Conservation (phyloP, 2,888 invertebrate species). For the Tipula vernalis region DNA sequence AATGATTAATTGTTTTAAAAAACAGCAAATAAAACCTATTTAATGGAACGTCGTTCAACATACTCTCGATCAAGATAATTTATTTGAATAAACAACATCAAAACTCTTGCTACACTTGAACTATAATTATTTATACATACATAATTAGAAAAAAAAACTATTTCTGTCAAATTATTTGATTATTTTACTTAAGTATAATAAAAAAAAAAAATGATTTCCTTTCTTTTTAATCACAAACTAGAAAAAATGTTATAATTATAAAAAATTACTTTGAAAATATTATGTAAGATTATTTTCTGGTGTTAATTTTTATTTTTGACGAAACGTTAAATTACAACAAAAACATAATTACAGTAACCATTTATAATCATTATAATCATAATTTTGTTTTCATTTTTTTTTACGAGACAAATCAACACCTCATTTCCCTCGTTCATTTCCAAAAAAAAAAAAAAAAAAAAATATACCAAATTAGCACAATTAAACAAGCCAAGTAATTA, state of each 20-base stretch:
- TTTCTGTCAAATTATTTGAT: neutral
- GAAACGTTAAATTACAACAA: constrained; percentile 4
- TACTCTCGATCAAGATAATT: neutral
- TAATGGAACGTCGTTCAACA: neutral
- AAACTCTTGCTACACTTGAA: neutral
- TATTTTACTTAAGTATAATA: neutral
- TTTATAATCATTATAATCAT: neutral
- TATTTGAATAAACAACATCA: neutral
- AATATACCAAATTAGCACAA: neutral
- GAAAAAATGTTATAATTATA: neutral
- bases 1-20: too few species aligned
- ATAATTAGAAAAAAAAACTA: neutral
- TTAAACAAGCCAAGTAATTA: neutral
- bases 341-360: neutral
- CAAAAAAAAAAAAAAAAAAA: neutral
- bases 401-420: neutral
- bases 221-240: neutral
- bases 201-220: neutral
- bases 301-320: constrained; percentile 4
- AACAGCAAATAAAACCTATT: too few species aligned
- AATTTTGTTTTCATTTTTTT: neutral
- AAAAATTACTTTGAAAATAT: neutral
- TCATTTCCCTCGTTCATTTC: neutral
- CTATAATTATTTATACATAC: neutral
- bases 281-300: neutral